phyloP scores from a whole-genome alignment of 2,888 invertebrate genomes.

The Argyresthia goedartella region DNA sequence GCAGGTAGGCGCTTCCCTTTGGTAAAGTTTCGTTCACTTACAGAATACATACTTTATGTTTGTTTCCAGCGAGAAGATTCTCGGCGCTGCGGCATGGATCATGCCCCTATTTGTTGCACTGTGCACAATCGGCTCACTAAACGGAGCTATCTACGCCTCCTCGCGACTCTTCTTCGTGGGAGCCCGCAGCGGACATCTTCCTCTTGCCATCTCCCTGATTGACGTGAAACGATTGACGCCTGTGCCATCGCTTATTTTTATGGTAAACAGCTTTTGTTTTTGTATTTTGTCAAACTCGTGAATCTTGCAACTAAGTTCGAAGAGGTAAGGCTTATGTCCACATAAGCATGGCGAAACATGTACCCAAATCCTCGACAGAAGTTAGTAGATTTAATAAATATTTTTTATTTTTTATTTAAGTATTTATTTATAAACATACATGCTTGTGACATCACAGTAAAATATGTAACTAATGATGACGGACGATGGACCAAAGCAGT shows the following conservation, averaged over 20 bases:
- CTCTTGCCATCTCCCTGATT: constrained; percentile 87
- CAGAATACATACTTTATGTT: no score
- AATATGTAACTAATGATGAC: no score
- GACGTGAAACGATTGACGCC: constrained; percentile 86
- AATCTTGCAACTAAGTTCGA: not conserved
- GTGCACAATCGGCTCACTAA: constrained; percentile 95
- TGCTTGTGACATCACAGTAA: no score
- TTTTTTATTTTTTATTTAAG: no score
- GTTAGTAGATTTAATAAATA: no score
- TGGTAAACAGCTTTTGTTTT: constrained; percentile 69
- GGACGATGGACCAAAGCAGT: no score
- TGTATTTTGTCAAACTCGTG: not conserved
- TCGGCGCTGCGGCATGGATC: constrained; percentile 89
- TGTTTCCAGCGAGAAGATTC: constrained; percentile 78
- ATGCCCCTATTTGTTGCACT: constrained; percentile 97
- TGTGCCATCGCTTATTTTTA: constrained; percentile 87
- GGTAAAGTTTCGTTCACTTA: no score
- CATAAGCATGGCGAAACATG: no score
- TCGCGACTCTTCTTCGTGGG: constrained; percentile 93
- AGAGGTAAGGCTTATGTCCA: no score
- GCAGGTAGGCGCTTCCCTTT: no score
- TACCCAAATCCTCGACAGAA: no score
- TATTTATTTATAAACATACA: no score
- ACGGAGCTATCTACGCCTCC: constrained; percentile 95
- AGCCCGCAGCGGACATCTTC: constrained; percentile 89